These are phyloP conservation scores for Agrotis exclamationis DNA, from an alignment of 2,888 invertebrate species.

Conservation along the genomic window DNA sequence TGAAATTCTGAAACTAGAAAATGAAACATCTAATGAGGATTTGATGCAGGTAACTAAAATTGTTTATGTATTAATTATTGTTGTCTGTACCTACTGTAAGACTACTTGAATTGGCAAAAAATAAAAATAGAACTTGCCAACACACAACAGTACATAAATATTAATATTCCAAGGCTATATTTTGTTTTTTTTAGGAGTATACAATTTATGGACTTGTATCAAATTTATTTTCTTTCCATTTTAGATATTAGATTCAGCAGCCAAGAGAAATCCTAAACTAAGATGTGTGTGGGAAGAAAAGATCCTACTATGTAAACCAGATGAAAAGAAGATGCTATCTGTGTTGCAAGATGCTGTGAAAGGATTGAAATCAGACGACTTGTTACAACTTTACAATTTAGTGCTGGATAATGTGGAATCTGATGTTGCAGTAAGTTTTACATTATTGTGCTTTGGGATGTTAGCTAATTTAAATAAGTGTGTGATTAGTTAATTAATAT, in stretches of 20 bases:
- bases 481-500: neutral
- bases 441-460: neutral
- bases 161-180: too few relatives aligned
- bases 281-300: slow-evolving; percentile 83
- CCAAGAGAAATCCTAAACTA: slow-evolving; percentile 75
- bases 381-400: slow-evolving; percentile 80
- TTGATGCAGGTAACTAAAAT: slow-evolving; percentile 76
- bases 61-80: too few relatives aligned
- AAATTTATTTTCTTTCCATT: slow-evolving; percentile 17
- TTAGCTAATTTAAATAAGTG: too few relatives aligned
- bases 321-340: slow-evolving; percentile 81
- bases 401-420: slow-evolving; percentile 80
- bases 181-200: too few relatives aligned
- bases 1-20: slow-evolving; percentile 80
- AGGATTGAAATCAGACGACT: slow-evolving; percentile 76
- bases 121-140: too few relatives aligned
- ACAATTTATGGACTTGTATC: neutral
- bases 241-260: slow-evolving; percentile 81
- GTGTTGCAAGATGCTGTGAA: slow-evolving; percentile 81
- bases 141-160: too few relatives aligned
- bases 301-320: slow-evolving; percentile 74
- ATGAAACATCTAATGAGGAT: slow-evolving; percentile 75
- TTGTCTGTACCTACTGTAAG: too few relatives aligned
- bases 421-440: slow-evolving; percentile 77
- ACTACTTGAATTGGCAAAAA: too few relatives aligned